These are phyloP conservation scores for Ophioninae sp. DNA, from an alignment of 2,888 invertebrate species.

Conservation along the genomic window DNA sequence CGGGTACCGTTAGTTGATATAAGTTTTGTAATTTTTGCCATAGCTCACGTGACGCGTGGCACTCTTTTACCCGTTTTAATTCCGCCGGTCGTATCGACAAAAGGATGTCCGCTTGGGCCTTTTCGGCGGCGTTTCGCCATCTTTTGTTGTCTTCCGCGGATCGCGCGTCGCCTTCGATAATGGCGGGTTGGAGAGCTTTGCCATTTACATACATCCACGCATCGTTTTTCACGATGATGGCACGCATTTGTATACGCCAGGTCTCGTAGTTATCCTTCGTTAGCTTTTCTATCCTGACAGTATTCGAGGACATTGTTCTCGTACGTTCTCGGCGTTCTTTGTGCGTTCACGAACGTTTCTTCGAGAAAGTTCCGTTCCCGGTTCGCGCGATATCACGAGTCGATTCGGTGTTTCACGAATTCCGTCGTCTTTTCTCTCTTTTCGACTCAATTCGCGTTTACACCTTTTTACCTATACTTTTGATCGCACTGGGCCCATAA, in stretches of 20 bases:
- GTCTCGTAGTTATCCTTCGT: constrained; percentile 62
- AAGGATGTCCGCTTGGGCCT: constrained; percentile 39
- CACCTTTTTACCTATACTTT: too few species aligned
- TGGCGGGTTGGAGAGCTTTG: constrained; percentile 35
- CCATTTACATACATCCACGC: constrained; percentile 65
- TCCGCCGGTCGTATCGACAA: constrained; percentile 40
- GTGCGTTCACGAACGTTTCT: too few species aligned
- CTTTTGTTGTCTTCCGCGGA: not conserved
- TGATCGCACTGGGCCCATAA: too few species aligned
- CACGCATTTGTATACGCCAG: constrained; percentile 64
- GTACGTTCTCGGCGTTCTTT: too few species aligned
- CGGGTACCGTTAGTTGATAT: constrained; percentile 55
- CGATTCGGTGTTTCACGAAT: too few species aligned
- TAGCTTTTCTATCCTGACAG: constrained; percentile 51
- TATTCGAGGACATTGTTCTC: not conserved
- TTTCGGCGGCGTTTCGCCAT: constrained; percentile 11
- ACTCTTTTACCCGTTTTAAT: constrained; percentile 36
- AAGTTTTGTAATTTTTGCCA: constrained; percentile 51
- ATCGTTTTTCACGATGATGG: constrained; percentile 65
- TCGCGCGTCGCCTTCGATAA: constrained; percentile 35
- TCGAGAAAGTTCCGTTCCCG: too few species aligned
- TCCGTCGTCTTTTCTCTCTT: too few species aligned
- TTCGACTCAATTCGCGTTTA: too few species aligned
- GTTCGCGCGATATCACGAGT: too few species aligned
- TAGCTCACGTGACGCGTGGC: too few species aligned